Evolutionary conservation across 2,113 vertebrate genomes (phyloP).

Genomic region (Herpetotheres cachinnans): DNA sequence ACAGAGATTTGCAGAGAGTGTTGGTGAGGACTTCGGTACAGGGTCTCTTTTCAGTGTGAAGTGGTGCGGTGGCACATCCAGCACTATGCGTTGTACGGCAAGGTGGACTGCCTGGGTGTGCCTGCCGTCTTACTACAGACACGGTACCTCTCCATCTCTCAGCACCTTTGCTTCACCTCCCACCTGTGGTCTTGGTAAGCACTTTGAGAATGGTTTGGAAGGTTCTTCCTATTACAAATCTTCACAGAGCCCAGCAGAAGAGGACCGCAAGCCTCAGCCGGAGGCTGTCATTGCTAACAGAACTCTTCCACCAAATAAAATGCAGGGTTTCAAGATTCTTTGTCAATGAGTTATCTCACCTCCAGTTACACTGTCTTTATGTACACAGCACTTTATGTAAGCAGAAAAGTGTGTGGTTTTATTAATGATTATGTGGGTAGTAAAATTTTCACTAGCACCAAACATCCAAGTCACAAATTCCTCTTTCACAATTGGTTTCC

Average conservation of each 20-base stretch:
- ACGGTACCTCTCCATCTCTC: not conserved
- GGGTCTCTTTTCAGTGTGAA: not conserved
- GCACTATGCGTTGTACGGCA: fast-evolving
- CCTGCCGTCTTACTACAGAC: not conserved
- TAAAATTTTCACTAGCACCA: not conserved
- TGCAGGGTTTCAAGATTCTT: not conserved
- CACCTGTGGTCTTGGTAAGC: not conserved
- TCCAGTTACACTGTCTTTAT: not conserved
- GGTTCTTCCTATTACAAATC: not conserved
- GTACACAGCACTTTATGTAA: not conserved
- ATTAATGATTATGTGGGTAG: not conserved
- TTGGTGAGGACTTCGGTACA: not conserved
- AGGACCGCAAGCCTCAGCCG: not conserved
- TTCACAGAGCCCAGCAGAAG: not conserved
- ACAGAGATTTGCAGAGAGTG: not conserved
- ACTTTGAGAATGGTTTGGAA: not conserved
- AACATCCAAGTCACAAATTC: not conserved
- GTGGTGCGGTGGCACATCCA: not conserved
- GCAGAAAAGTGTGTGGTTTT: not conserved
- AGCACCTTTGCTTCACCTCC: not conserved
- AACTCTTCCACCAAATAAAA: not conserved
- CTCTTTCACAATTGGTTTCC: not conserved
- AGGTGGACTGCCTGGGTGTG: not conserved
- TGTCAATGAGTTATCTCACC: not conserved
- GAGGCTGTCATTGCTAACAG: not conserved